Base-by-base conservation (phyloP, 2,888 invertebrate genomes). In the Phrixothrix hirtus region DNA sequence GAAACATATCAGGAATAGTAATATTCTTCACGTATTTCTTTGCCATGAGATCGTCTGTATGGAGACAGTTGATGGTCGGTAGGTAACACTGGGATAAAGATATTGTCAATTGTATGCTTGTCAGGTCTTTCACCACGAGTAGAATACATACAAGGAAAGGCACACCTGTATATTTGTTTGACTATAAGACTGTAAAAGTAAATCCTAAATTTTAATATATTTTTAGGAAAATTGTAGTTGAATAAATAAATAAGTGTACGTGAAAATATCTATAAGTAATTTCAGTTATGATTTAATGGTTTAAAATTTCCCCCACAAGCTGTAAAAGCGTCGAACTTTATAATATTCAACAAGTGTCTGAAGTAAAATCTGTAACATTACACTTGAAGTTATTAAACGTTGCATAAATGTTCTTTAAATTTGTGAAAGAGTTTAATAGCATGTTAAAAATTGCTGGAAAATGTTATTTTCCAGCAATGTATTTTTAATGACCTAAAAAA, bases 61-160 rank as follows among this genome's bases (percentile, higher is more conserved):
- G 45, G 55, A 50, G 55, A 55, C 55, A 45, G 55, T 50, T 50
- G 55, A 50, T 46, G 50, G 49, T 50, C 50, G 41, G 50, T 50
- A 50, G 45, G 49, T 31, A 11, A 36, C 21, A 21, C 29, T 27
- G 29, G 15, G 30, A 17, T 43, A 37, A 46, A 17, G 59, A 57
- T 57, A 55, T 44, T 29, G 54, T 34, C 43, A 26, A 41, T 41
- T 51, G 37, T 17, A 58, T 61, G 59, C 61, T 43, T 41, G 48
- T 61, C 61, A 61, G 55, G 55, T 54, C 52, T 49, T 46, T 39
- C 39, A 54, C 51, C 59, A 61, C 61, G 61, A 54, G 59, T 54
- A 26, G 36, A 46, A 36, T 56, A 61, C 61, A 59, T 61, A 59
- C 58, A 59, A 61, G 57, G 57, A 59, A n/a, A n/a, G n/a, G n/a